These are phyloP conservation scores for Linnaemya vulpina DNA, from an alignment of 2,888 invertebrate species.

Conservation along the genomic window DNA sequence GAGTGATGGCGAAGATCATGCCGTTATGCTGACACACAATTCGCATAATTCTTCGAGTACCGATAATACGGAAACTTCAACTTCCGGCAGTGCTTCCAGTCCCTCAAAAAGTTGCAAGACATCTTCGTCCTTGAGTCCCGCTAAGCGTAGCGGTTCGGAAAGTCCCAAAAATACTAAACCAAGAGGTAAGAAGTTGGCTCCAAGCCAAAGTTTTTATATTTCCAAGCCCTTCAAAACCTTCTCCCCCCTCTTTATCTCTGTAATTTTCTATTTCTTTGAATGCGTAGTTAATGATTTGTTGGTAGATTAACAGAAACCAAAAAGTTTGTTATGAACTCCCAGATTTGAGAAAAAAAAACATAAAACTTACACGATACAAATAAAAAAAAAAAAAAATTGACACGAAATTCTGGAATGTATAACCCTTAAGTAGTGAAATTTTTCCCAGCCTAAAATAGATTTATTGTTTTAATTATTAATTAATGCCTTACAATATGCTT, in stretches of 20 bases:
- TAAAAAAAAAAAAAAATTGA: slow-evolving; percentile 19
- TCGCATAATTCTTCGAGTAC: slow-evolving; percentile 84
- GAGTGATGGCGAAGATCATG: slow-evolving; percentile 93
- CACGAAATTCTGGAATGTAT: slow-evolving; percentile 17
- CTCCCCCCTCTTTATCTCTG: neutral
- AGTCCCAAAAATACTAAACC: slow-evolving; percentile 90
- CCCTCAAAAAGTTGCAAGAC: slow-evolving; percentile 94
- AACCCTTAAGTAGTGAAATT: neutral
- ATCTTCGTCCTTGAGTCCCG: slow-evolving; percentile 92
- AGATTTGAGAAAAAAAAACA: slow-evolving; percentile 39
- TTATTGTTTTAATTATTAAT: neutral
- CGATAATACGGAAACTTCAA: slow-evolving; percentile 85
- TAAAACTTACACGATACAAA: slow-evolving; percentile 1
- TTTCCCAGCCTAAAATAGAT: neutral
- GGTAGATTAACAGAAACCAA: slow-evolving; percentile 58
- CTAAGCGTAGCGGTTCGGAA: slow-evolving; percentile 92
- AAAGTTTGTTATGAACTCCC: slow-evolving; percentile 20
- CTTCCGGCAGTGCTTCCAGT: slow-evolving; percentile 88
- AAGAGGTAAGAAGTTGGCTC: slow-evolving; percentile 85
- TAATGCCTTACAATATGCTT: neutral
- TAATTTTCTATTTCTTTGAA: slow-evolving; percentile 44
- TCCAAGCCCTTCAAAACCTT: neutral
- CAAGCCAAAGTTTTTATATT: neutral
- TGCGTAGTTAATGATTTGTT: slow-evolving; percentile 74
- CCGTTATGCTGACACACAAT: slow-evolving; percentile 83